Evolutionary conservation across 2,113 vertebrate species (phyloP).

Genomic region (Hystrix cristata): DNA sequence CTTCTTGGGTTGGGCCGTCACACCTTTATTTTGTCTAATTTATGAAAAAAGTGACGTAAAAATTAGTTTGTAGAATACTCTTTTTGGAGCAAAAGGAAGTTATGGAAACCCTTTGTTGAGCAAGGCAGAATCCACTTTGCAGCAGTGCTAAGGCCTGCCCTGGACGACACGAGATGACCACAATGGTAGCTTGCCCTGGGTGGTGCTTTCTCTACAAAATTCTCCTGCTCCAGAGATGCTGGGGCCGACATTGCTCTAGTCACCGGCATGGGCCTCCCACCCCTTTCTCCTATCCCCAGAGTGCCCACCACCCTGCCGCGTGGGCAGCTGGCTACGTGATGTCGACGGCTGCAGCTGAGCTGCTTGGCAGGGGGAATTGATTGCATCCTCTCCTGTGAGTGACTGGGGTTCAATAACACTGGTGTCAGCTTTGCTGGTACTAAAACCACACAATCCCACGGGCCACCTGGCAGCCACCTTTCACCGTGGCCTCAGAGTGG

Average conservation of each 20-base stretch:
- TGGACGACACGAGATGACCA: not conserved
- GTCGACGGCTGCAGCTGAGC: not conserved
- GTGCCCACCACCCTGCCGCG: not conserved
- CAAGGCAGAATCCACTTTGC: not conserved
- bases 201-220: not conserved
- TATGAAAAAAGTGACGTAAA: conserved; percentile 18
- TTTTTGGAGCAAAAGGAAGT: conserved; percentile 60
- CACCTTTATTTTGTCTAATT: conserved; percentile 15
- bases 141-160: not conserved
- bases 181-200: not conserved
- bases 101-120: not conserved
- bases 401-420: not conserved
- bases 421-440: not conserved
- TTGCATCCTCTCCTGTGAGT: not conserved
- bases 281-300: not conserved
- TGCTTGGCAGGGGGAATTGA: not conserved
- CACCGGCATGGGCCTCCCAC: not conserved
- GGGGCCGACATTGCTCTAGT: not conserved
- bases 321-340: not conserved
- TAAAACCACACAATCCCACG: not conserved
- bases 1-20: not conserved
- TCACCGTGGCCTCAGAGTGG: not conserved
- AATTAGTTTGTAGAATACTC: conserved; percentile 21
- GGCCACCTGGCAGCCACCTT: not conserved
- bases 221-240: not conserved